A percentile compares a stretch with the other conserved stretches of the same genome.
These are phyloP conservation scores for Harpagifer antarcticus DNA, from an alignment of 2,797 vertebrate genomes.

Conservation along the genomic window DNA sequence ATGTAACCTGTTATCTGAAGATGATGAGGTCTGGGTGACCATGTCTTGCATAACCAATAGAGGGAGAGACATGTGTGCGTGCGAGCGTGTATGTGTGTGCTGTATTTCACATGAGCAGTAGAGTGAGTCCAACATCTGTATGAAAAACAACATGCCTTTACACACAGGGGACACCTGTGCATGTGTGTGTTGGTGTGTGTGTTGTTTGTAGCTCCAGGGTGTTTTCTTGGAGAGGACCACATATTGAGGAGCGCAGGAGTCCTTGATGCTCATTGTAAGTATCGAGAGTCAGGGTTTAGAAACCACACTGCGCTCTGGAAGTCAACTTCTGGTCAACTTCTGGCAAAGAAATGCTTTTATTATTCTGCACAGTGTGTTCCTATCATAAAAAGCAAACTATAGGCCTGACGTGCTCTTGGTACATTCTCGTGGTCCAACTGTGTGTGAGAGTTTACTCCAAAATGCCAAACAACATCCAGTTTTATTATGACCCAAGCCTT, in stretches of 20 bases:
- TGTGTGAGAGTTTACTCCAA: slow-evolving; percentile 36
- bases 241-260: slow-evolving; percentile 53
- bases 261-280: slow-evolving; percentile 47
- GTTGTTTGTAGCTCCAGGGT: slow-evolving; percentile 64
- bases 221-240: slow-evolving; percentile 70
- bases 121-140: slow-evolving; percentile 74
- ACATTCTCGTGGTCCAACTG: slow-evolving; percentile 20
- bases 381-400: slow-evolving; percentile 9
- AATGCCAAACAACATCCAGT: slow-evolving; percentile 53
- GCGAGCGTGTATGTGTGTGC: slow-evolving; percentile 19
- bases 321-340: slow-evolving; percentile 49
- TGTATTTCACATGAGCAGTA: slow-evolving; percentile 71
- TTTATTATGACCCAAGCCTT: slow-evolving; percentile 61
- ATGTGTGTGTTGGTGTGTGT: slow-evolving; percentile 46
- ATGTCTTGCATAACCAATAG: slow-evolving; percentile 55
- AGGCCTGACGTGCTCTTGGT: slow-evolving; percentile 9
- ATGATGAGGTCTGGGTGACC: slow-evolving; percentile 64
- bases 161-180: slow-evolving; percentile 65
- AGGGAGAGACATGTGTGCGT: slow-evolving; percentile 14
- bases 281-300: slow-evolving; percentile 44
- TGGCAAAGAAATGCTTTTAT: slow-evolving; percentile 45
- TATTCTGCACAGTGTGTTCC: slow-evolving; percentile 22
- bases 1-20: slow-evolving; percentile 55
- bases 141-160: slow-evolving; percentile 72
- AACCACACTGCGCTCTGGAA: slow-evolving; percentile 51